Conservation (phyloP, 2,797 vertebrate genomes). For the Mionectes olivaceus region DNA sequence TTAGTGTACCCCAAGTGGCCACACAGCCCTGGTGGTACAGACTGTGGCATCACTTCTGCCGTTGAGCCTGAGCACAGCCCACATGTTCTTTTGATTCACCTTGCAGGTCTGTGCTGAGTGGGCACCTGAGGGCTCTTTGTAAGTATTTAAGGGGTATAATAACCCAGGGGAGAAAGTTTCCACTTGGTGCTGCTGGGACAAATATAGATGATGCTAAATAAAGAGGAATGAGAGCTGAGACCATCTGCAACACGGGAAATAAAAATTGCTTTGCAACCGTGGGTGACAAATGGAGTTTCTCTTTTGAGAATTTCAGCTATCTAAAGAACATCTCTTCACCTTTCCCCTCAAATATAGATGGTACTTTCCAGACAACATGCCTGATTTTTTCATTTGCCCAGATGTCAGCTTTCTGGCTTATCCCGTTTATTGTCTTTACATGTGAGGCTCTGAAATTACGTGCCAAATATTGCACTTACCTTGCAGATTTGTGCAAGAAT, state of each 20-base stretch:
- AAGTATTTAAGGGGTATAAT: background rate
- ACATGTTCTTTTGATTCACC: background rate
- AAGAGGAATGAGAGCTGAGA: background rate
- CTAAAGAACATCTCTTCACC: background rate
- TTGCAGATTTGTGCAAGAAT: background rate
- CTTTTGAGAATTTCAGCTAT: background rate
- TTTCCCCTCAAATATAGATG: background rate
- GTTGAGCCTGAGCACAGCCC: background rate
- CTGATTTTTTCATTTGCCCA: background rate
- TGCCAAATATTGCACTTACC: background rate
- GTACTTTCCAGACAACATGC: background rate
- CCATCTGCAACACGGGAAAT: background rate
- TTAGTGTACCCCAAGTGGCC: background rate
- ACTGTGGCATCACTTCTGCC: background rate
- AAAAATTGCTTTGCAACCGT: background rate
- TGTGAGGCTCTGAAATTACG: background rate
- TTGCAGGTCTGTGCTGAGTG: background rate
- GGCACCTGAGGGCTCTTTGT: background rate
- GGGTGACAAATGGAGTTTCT: background rate
- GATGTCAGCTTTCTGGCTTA: background rate
- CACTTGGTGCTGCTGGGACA: background rate
- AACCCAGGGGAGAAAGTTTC: background rate
- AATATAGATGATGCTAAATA: constrained; percentile 7
- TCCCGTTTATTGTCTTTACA: background rate
- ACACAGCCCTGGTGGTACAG: background rate